phyloP scores from a whole-genome alignment of 2,888 invertebrate species.

The Julus scanicus region DNA sequence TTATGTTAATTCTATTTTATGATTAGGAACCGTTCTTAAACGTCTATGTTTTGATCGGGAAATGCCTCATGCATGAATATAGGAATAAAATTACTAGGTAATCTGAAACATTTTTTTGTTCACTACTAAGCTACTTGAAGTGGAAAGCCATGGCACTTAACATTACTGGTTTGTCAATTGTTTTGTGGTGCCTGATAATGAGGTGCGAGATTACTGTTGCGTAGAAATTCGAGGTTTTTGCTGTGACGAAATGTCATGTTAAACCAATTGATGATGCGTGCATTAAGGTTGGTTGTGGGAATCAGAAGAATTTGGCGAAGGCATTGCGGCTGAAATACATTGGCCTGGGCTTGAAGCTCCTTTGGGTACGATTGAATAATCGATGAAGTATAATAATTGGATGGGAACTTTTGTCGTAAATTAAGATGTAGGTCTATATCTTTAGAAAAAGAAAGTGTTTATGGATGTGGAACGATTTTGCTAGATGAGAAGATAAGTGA shows the following conservation, averaged over 20 bases:
- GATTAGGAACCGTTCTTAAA: background rate
- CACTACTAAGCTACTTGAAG: background rate
- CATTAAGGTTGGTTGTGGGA: background rate
- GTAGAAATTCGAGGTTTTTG: background rate
- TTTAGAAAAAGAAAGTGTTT: background rate
- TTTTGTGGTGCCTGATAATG: background rate
- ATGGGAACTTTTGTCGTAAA: background rate
- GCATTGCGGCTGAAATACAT: background rate
- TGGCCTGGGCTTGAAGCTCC: background rate
- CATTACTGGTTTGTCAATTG: slow-evolving; percentile 38
- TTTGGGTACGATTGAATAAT: slow-evolving; percentile 15
- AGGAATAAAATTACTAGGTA: background rate
- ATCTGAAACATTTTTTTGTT: background rate
- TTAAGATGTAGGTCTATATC: background rate
- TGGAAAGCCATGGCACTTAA: slow-evolving; percentile 15
- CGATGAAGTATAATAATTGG: background rate
- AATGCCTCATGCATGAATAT: background rate
- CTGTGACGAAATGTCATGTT: background rate
- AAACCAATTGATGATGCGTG: slow-evolving; percentile 21
- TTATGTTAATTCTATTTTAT: background rate
- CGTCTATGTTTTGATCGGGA: background rate
- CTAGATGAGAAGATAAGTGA: background rate
- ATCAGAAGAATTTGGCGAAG: background rate
- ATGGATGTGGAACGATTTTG: background rate
- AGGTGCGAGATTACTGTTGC: background rate